These are phyloP conservation scores for Struthio camelus DNA, from an alignment of 2,113 vertebrate species.

Conservation along the genomic window DNA sequence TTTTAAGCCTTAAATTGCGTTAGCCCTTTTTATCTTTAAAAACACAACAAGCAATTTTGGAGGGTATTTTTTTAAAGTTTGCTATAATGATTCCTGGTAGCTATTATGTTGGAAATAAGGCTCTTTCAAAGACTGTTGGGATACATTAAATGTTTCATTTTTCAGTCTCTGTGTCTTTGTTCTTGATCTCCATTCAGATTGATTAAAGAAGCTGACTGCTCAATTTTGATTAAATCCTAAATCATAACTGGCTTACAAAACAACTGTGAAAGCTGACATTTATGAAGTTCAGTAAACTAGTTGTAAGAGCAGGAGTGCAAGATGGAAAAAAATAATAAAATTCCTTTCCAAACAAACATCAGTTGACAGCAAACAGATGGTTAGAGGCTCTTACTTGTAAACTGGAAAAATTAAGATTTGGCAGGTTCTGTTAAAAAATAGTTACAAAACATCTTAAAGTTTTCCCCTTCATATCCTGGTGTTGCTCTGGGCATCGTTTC, in stretches of 20 bases:
- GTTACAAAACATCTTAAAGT: constrained; percentile 76
- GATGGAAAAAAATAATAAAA: constrained; percentile 72
- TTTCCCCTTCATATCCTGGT: constrained; percentile 71
- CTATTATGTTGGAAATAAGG: constrained; percentile 27
- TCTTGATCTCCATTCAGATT: constrained; percentile 52
- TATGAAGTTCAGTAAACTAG: constrained; percentile 74
- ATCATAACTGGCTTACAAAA: constrained; percentile 70
- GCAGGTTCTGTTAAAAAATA: constrained; percentile 68
- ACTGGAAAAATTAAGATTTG: constrained; percentile 80
- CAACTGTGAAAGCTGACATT: constrained; percentile 69
- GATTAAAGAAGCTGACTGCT: constrained; percentile 77
- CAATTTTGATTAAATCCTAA: constrained; percentile 77
- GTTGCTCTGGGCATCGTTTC: constrained; percentile 76
- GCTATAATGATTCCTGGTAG: constrained; percentile 43
- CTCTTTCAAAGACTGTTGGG: neutral
- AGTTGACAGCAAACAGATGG: constrained; percentile 82
- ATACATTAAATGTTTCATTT: neutral
- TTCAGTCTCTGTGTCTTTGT: neutral
- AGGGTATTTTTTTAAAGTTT: neutral
- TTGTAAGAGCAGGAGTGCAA: constrained; percentile 76
- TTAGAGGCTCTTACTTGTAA: constrained; percentile 72
- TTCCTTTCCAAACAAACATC: constrained; percentile 78
- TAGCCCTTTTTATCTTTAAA: constrained; percentile 23
- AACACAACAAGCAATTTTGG: neutral
- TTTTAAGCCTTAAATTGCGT: constrained; percentile 44